phyloP scores from a whole-genome alignment of 1,140 invertebrate genomes.

The Dendroctonus valens region DNA sequence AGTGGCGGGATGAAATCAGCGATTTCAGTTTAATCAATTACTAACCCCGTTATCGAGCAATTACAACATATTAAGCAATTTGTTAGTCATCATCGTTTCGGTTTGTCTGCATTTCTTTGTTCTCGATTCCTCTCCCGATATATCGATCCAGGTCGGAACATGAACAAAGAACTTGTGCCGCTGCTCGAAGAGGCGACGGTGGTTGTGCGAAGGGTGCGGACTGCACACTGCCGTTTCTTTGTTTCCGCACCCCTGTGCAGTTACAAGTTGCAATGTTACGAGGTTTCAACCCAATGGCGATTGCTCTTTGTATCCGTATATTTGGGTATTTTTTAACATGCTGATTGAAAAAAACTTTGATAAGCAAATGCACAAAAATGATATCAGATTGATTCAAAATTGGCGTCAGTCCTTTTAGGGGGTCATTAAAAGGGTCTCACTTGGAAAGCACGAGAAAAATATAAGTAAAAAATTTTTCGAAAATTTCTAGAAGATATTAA shows the following conservation, averaged over 20 bases:
- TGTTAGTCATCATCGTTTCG: constrained; percentile 9
- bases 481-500: too few species aligned
- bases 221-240: constrained; percentile 3
- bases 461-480: too few species aligned
- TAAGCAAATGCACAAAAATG: too few species aligned
- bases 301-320: too few species aligned
- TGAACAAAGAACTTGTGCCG: constrained; percentile 15
- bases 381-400: too few species aligned
- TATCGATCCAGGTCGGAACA: constrained; percentile 5
- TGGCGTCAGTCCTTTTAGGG: too few species aligned
- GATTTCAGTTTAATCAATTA: constrained; percentile 15
- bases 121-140: constrained; percentile 9
- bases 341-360: too few species aligned
- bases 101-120: constrained; percentile 15
- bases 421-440: too few species aligned
- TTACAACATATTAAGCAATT: constrained; percentile 17
- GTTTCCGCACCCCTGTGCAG: constrained; percentile 6
- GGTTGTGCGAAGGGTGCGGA: constrained; percentile 2
- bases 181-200: not conserved
- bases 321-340: too few species aligned
- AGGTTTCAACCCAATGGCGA: too few species aligned
- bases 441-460: too few species aligned
- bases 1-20: too few species aligned
- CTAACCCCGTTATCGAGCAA: constrained; percentile 8
- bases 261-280: not conserved